Base-by-base conservation (phyloP, 2,888 invertebrate genomes). In the Drosophila neutralis region DNA sequence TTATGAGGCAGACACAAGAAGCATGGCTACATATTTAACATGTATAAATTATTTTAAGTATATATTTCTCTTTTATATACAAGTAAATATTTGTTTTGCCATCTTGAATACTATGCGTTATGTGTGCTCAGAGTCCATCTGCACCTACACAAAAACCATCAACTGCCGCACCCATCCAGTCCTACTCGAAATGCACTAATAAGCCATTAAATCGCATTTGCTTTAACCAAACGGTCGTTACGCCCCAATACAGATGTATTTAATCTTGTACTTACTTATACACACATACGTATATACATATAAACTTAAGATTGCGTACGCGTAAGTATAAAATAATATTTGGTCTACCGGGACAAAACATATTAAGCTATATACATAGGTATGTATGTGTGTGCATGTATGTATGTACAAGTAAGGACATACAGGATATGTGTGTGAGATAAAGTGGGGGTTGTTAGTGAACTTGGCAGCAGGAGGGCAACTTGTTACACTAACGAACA, bases 31-130 rank as follows among this genome's bases (percentile, higher is more conserved):
- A 38, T 40, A 4, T 40, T n/a, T n/a, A 40, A 40, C 4, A 5
- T n/a, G 5, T 11, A 11, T 2, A 21, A 4, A 21, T 21, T n/a
- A 42, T 42, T 21, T 21, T 21, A 21, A 21, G 98, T 98, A 94
- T 24, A 58, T 51, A 15, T 64, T 15, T n/a, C 5, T 27, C 56
- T 29, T 31, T 0, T 45, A 15, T 45, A 8, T 15, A 15, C 2
- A 15, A 15, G 45, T 38, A 8, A n/a, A 27, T 57, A 15, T 29
- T 40, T 29, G 40, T 31, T 38, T 38, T 56, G 38, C 4, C n/a
- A n/a, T 13, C 56, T 40, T 10, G 15, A 40, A 21, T 45, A 33
- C 18, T 13, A 21, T 4, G n/a, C 3, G 6, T 35, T 27, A n/a
- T n/a, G 33, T 24, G 13, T 27, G 24, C 45, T 29, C 10, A 4